These are phyloP conservation scores for Eidolon dupreanum DNA, from an alignment of 2,797 vertebrate genomes.

Conservation along the genomic window DNA sequence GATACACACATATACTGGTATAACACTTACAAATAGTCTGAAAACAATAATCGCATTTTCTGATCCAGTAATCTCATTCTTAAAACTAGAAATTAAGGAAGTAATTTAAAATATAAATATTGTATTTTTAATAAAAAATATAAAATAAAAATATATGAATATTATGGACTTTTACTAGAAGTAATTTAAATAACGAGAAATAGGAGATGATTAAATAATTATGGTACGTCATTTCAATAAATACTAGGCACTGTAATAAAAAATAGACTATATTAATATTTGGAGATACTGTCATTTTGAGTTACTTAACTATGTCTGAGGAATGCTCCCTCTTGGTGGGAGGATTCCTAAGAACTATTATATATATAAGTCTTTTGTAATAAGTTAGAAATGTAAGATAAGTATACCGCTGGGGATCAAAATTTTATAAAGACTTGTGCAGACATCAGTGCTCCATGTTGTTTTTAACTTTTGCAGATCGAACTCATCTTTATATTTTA, in stretches of 20 bases:
- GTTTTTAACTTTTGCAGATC: background rate
- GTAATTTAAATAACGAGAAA: slow-evolving; percentile 25
- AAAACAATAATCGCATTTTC: slow-evolving; percentile 17
- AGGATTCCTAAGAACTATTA: background rate
- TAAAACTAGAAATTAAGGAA: slow-evolving; percentile 41
- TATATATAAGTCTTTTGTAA: background rate
- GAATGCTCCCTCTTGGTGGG: background rate
- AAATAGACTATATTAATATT: background rate
- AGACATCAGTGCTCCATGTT: background rate
- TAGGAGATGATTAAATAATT: background rate
- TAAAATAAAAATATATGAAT: slow-evolving; percentile 1
- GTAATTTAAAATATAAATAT: background rate
- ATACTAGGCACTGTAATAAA: background rate
- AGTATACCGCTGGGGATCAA: background rate
- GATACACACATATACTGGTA: background rate
- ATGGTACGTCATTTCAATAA: background rate
- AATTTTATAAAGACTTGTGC: background rate
- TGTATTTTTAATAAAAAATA: background rate
- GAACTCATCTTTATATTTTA: slow-evolving; percentile 34
- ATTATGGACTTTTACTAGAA: background rate
- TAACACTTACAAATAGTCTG: background rate
- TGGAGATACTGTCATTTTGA: background rate
- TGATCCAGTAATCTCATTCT: background rate
- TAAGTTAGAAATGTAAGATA: slow-evolving; percentile 16
- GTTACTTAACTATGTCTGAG: background rate